Conservation (phyloP, 1,140 invertebrate genomes). For the Halictus rubicundus region DNA sequence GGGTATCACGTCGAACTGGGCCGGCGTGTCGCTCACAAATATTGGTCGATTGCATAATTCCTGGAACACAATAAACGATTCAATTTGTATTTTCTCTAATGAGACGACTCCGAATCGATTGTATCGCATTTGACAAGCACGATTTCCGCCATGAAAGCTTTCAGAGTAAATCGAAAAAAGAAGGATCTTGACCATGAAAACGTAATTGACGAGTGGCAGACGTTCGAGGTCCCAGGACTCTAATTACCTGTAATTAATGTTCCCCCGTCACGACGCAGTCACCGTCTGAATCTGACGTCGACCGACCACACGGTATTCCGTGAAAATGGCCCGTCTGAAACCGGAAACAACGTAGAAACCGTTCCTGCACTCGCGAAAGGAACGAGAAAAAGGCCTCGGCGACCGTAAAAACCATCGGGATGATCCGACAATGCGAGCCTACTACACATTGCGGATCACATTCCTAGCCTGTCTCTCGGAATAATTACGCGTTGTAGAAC, state of each 20-base stretch:
- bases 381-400: background rate
- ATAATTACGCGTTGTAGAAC: constrained; percentile 2
- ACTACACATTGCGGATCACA: background rate
- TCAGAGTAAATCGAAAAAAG: background rate
- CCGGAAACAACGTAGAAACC: background rate
- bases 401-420: background rate
- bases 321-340: background rate
- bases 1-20: constrained; percentile 90
- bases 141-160: background rate
- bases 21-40: constrained; percentile 89
- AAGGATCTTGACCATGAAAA: background rate
- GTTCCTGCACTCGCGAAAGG: background rate
- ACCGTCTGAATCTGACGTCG: too few species aligned
- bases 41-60: constrained; percentile 88
- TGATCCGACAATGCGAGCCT: background rate
- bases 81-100: background rate
- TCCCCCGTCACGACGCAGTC: background rate
- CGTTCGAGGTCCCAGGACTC: background rate
- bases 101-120: too few species aligned
- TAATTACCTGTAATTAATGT: background rate
- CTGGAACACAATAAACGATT: constrained; percentile 79
- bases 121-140: too few species aligned
- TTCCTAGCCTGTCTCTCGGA: background rate
- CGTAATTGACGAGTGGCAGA: background rate
- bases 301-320: background rate